Conservation (phyloP, 1,140 invertebrate species). For the Adelges cooleyi region DNA sequence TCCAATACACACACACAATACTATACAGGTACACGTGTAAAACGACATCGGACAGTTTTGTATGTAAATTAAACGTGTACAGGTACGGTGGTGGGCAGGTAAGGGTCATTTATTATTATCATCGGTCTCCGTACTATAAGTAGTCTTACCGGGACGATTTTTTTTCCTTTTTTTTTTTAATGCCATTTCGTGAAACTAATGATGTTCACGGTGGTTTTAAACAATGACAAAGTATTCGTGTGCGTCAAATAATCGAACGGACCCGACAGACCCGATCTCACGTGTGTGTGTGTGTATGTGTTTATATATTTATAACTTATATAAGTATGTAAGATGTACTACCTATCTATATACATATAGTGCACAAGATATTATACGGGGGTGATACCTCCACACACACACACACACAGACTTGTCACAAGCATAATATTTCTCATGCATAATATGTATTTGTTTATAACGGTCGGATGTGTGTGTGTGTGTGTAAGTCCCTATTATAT, state of each 20-base stretch:
- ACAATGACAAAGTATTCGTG: slow-evolving; percentile 24
- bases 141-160: neutral
- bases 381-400: no score
- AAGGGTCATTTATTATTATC: slow-evolving; percentile 26
- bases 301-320: no score
- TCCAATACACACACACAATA: neutral
- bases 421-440: no score
- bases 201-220: slow-evolving; percentile 24
- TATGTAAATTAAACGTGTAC: slow-evolving; percentile 24
- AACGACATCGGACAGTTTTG: slow-evolving; percentile 19
- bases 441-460: no score
- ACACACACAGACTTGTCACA: no score
- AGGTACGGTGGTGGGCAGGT: neutral
- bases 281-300: neutral
- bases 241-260: slow-evolving; percentile 13
- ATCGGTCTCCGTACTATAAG: neutral
- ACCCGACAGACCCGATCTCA: neutral
- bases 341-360: no score
- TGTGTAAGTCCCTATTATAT: no score
- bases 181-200: slow-evolving; percentile 29
- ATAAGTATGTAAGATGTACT: no score
- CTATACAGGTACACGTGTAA: neutral
- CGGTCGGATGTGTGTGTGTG: no score
- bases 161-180: slow-evolving; percentile 7
- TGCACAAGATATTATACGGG: no score